Percentiles rank a stretch among this genome's conserved stretches.
Conservation (phyloP, 1,140 invertebrate genomes). For the Myzus persicae region DNA sequence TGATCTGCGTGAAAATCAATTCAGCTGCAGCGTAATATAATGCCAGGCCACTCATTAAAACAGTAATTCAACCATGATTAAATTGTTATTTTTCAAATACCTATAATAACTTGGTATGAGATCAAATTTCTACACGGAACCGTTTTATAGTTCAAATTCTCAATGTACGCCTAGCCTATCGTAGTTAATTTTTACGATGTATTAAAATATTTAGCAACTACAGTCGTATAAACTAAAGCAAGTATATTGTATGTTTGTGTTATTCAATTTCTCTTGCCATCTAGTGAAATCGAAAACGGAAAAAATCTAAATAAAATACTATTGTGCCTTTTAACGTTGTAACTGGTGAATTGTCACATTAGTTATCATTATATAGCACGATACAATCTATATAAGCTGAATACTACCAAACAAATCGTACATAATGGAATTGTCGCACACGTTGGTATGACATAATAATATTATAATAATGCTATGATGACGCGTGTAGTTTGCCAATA, state of each 20-base stretch:
- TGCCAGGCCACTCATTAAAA: not conserved
- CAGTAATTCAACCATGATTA: constrained; percentile 35
- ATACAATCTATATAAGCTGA: not conserved
- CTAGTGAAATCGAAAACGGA: not conserved
- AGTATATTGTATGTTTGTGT: not conserved
- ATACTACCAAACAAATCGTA: not conserved
- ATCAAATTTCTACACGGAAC: not conserved
- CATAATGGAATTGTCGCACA: not conserved
- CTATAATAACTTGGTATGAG: not conserved
- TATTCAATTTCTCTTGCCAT: not conserved
- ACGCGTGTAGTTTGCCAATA: not conserved
- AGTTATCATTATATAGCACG: not conserved
- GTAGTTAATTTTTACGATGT: not conserved
- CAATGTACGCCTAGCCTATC: not conserved
- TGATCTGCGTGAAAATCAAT: not conserved
- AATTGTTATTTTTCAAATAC: not conserved
- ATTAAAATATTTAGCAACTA: not conserved
- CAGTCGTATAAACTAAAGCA: too few relatives aligned
- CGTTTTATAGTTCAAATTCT: not conserved
- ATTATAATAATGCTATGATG: not conserved
- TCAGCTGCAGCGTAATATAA: not conserved
- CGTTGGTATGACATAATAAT: not conserved
- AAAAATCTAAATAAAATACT: constrained; percentile 10
- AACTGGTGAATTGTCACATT: not conserved
- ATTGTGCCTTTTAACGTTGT: not conserved